These are phyloP conservation scores for Antitype chi DNA, from an alignment of 2,888 invertebrate genomes.

Conservation along the genomic window DNA sequence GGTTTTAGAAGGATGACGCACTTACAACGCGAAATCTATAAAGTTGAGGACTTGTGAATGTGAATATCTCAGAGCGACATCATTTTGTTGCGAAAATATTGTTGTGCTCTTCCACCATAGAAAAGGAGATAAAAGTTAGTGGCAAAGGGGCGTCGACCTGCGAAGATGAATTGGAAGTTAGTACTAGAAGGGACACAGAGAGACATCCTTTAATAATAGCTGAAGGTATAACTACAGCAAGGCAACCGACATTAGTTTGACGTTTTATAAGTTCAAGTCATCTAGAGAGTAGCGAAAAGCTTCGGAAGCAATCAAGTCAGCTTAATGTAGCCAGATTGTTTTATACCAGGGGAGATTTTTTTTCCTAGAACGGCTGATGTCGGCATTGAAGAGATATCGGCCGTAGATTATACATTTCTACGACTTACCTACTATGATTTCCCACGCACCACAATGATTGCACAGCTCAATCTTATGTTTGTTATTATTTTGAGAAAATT, in stretches of 20 bases:
- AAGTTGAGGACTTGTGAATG: conserved; percentile 28
- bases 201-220: conserved; percentile 6
- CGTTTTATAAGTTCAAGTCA: conserved; percentile 21
- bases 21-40: conserved; percentile 23
- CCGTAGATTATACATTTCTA: conserved; percentile 30
- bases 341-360: conserved; percentile 37
- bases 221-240: background rate
- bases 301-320: conserved; percentile 30
- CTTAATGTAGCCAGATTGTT: conserved; percentile 29
- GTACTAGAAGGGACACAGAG: background rate
- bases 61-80: conserved; percentile 22
- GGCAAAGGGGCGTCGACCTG: background rate
- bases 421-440: background rate
- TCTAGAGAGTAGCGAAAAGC: conserved; percentile 9
- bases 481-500: conserved; percentile 24
- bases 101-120: conserved; percentile 9
- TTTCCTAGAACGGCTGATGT: conserved; percentile 26
- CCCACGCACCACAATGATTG: background rate
- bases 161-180: conserved; percentile 11
- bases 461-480: background rate
- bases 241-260: conserved; percentile 6
- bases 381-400: conserved; percentile 32
- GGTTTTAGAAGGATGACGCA: conserved; percentile 59
- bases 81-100: conserved; percentile 22
- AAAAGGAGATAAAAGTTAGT: conserved; percentile 12